Conservation (phyloP, 1,140 invertebrate species). For the Drosophila pallidifrons region DNA sequence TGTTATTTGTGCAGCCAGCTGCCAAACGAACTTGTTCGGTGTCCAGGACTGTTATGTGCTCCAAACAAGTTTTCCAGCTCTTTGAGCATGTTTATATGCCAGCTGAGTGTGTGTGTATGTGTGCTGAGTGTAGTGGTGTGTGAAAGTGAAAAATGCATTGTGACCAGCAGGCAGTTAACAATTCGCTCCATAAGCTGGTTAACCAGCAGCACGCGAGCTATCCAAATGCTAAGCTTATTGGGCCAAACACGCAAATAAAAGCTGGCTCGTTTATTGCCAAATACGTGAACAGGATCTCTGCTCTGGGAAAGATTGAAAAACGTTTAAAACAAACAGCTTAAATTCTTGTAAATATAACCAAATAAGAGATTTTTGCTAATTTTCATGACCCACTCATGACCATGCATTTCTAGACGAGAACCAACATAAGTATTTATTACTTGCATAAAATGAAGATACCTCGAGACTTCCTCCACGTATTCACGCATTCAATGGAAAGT, state of each 20-base stretch:
- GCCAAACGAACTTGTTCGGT: constrained; percentile 33
- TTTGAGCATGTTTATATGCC: constrained; percentile 1
- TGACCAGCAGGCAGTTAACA: constrained; percentile 32
- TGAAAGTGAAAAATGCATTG: constrained; percentile 57
- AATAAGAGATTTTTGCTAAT: not conserved
- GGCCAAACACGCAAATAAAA: constrained; percentile 27
- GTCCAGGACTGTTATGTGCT: constrained; percentile 43
- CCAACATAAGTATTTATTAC: too few relatives aligned
- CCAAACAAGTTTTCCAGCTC: constrained; percentile 49
- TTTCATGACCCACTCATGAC: not conserved
- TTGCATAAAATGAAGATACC: constrained; percentile 21
- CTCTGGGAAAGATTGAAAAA: too few relatives aligned
- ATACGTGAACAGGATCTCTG: not conserved
- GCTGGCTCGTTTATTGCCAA: constrained; percentile 10
- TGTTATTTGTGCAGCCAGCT: constrained; percentile 26
- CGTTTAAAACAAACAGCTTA: not conserved
- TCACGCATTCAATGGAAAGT: not conserved
- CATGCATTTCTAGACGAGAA: not conserved
- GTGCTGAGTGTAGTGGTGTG: constrained; percentile 33
- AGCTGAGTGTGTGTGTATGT: not conserved
- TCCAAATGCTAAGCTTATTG: constrained; percentile 35
- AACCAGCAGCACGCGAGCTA: constrained; percentile 34
- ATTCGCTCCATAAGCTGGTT: constrained; percentile 26
- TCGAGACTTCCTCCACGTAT: not conserved
- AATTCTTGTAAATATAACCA: not conserved